These are phyloP conservation scores for Pseudorhiza aurosa DNA, from an alignment of 30 jellyfish, hydroid and myxozoan species.

Conservation along the genomic window DNA sequence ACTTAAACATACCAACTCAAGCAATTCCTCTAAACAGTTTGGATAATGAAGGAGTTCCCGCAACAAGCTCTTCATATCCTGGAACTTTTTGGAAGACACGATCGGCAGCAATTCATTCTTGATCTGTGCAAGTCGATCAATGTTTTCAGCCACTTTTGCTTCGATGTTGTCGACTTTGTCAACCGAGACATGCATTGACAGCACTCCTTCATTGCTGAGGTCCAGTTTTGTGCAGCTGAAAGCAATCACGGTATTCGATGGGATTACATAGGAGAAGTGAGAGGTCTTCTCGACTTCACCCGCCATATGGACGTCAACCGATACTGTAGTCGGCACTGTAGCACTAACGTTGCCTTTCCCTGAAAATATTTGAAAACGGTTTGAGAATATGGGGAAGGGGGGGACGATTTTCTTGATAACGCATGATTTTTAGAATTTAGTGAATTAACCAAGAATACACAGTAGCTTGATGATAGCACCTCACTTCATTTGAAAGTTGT, in stretches of 20 bases:
- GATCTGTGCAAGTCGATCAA: not conserved
- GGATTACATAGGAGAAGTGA: conserved; percentile 68
- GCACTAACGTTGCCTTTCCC: conserved; percentile 66
- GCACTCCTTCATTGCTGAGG: conserved; percentile 51
- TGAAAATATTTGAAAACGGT: too few relatives aligned
- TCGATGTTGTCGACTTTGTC: conserved; percentile 74
- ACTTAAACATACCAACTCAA: conserved; percentile 40
- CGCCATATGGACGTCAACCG: conserved; percentile 61
- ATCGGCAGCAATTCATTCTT: conserved; percentile 32
- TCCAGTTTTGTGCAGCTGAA: conserved; percentile 85
- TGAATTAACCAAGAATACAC: too few relatives aligned
- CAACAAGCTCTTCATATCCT: conserved; percentile 16
- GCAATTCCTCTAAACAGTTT: conserved; percentile 21
- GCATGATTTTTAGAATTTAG: too few relatives aligned
- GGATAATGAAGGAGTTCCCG: conserved; percentile 27
- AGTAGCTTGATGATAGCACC: too few relatives aligned
- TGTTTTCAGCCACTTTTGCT: not conserved
- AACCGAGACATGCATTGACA: conserved; percentile 76
- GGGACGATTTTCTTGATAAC: too few relatives aligned
- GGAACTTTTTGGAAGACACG: not conserved
- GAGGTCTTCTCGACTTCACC: conserved; percentile 51
- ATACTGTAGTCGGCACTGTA: conserved; percentile 50
- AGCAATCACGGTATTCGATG: conserved; percentile 91
- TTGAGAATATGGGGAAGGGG: too few relatives aligned
- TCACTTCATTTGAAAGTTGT: too few relatives aligned